Percentiles rank a stretch among this genome's conserved stretches.
Evolutionary conservation across 2,888 invertebrate species (phyloP).

Genomic region (Drosophila stalkeri): DNA sequence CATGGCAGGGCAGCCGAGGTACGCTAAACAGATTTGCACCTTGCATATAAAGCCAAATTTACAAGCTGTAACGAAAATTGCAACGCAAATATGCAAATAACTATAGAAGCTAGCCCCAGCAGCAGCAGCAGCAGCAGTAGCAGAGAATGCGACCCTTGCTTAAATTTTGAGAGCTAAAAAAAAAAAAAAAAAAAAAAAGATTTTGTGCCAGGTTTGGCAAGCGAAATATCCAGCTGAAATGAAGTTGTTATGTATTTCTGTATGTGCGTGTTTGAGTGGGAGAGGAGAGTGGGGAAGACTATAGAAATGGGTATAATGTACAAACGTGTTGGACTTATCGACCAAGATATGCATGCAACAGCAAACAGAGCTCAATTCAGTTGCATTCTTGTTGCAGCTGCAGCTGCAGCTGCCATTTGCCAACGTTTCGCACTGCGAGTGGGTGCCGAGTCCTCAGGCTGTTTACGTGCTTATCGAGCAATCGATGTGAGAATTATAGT

Average conservation of each 20-base stretch:
- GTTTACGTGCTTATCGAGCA: slow-evolving; percentile 62
- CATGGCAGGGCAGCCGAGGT: slow-evolving; percentile 2
- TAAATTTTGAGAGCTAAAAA: slow-evolving; percentile 23
- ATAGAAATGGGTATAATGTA: slow-evolving; percentile 23
- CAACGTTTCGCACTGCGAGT: neutral
- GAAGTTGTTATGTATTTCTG: slow-evolving; percentile 52
- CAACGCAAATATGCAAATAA: slow-evolving; percentile 74
- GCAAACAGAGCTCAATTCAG: slow-evolving; percentile 48
- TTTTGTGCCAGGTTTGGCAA: slow-evolving; percentile 40
- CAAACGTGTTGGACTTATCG: slow-evolving; percentile 65
- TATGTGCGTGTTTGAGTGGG: neutral
- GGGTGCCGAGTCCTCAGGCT: slow-evolving; percentile 21
- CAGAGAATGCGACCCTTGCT: slow-evolving; percentile 25
- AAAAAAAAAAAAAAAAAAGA: slow-evolving; percentile 14
- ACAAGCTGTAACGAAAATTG: slow-evolving; percentile 74
- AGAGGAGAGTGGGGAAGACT: neutral
- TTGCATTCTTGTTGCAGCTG: slow-evolving; percentile 27
- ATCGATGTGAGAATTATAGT: slow-evolving; percentile 50
- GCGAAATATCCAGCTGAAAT: slow-evolving; percentile 53
- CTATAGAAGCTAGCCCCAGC: slow-evolving; percentile 8
- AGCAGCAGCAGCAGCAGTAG: slow-evolving; percentile 5
- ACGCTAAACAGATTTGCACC: slow-evolving; percentile 77
- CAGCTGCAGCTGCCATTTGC: slow-evolving; percentile 29
- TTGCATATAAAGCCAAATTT: slow-evolving; percentile 72
- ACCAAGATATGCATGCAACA: slow-evolving; percentile 54